These are phyloP conservation scores for Megamerina dolium DNA, from an alignment of 2,888 invertebrate species.

Conservation along the genomic window DNA sequence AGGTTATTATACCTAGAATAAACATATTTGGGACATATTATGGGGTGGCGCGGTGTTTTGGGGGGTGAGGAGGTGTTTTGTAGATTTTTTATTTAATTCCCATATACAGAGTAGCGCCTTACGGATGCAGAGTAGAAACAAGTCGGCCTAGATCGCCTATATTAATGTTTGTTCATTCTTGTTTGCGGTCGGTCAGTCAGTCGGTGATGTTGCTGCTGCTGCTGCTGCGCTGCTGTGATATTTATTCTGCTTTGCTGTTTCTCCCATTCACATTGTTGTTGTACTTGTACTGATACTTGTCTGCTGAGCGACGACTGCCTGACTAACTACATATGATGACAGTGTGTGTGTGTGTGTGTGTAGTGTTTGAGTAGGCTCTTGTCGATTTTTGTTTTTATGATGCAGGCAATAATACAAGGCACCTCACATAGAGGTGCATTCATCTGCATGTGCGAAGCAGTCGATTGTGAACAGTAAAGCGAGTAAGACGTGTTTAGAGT, in stretches of 20 bases:
- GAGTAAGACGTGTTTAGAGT: slow-evolving; percentile 46
- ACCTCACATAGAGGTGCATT: slow-evolving; percentile 19
- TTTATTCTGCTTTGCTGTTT: background rate
- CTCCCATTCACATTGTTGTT: slow-evolving; percentile 3
- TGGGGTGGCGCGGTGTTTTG: too few species aligned
- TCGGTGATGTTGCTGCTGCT: slow-evolving; percentile 13
- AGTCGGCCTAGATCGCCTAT: too few species aligned
- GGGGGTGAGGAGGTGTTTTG: too few species aligned
- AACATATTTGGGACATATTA: too few species aligned
- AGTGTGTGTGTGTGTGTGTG: too few species aligned
- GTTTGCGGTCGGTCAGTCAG: slow-evolving; percentile 11
- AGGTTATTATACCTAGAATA: too few species aligned
- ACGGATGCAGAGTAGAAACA: too few species aligned
- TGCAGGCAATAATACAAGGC: slow-evolving; percentile 10
- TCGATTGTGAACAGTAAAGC: slow-evolving; percentile 48
- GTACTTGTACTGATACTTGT: slow-evolving; percentile 18
- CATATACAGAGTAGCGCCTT: too few species aligned
- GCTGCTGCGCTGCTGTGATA: slow-evolving; percentile 12
- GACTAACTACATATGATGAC: too few species aligned
- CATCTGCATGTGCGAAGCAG: slow-evolving; percentile 30
- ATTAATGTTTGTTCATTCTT: slow-evolving; percentile 9
- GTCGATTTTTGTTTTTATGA: slow-evolving; percentile 9
- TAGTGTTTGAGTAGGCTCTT: slow-evolving; percentile 7
- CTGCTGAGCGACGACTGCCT: too few species aligned
- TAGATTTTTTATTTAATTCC: too few species aligned